These are phyloP conservation scores for Ernsta delagoae DNA, from an alignment of 2,888 invertebrate genomes.

Conservation along the genomic window DNA sequence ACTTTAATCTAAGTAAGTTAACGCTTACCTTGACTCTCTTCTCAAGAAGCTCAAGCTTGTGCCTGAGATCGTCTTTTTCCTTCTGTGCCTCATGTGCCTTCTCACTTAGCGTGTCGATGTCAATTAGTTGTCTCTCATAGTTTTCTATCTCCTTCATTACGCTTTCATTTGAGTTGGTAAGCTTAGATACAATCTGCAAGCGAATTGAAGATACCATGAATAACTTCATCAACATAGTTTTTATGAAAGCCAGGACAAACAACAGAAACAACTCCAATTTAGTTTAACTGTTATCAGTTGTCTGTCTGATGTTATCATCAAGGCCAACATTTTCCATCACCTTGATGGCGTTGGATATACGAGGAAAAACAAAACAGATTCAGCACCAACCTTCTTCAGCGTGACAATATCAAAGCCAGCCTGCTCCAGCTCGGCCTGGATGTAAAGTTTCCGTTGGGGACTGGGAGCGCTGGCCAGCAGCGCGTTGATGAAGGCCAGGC, in stretches of 20 bases:
- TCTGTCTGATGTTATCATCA: too few relatives aligned
- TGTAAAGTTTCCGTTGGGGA: conserved; percentile 91
- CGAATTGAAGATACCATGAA: not conserved
- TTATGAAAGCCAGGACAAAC: too few relatives aligned
- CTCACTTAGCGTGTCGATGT: conserved; percentile 90
- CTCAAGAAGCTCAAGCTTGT: conserved; percentile 89
- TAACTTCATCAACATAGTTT: too few relatives aligned
- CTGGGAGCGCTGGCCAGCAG: conserved; percentile 86
- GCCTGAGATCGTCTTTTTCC: conserved; percentile 86
- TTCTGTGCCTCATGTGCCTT: conserved; percentile 89
- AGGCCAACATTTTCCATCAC: too few relatives aligned
- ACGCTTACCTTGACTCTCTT: conserved; percentile 87
- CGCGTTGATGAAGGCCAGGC: conserved; percentile 93
- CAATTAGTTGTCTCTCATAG: conserved; percentile 91
- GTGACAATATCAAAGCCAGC: conserved; percentile 89
- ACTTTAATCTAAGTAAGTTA: too few relatives aligned
- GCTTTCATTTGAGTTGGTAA: conserved; percentile 86
- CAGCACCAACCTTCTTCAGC: conserved; percentile 81
- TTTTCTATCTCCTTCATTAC: conserved; percentile 89
- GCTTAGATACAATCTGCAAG: conserved; percentile 86
- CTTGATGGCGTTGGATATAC: too few relatives aligned
- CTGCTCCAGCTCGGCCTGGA: conserved; percentile 93
- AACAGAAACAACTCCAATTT: too few relatives aligned
- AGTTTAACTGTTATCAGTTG: too few relatives aligned
- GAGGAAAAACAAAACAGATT: not conserved